Base-by-base conservation (phyloP, 92 coral and sea anemone genomes). In the Epizoanthus rinbou region DNA sequence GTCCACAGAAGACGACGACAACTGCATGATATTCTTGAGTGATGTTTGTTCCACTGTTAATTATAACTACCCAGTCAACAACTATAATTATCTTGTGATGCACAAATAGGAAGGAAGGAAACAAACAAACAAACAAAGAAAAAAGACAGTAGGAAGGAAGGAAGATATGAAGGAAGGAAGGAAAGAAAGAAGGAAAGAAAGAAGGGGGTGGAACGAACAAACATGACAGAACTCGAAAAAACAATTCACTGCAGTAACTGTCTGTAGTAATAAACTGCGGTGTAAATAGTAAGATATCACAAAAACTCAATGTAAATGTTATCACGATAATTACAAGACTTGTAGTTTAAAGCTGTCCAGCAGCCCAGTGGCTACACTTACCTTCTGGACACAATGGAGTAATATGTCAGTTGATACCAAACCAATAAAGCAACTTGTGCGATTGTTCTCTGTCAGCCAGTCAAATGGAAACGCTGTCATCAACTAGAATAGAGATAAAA, bases 371-470 rank as follows among this genome's bases (percentile, higher is more conserved):
- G 54, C 15, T 10, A 37, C 50, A 41, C 82, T 10, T 60, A 78
- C 82, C 82, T 37, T 41, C 22, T 78, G 63, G 11, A 63, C 17
- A 21, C 9, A 25, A 35, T 75, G 53, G 54, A 83, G 23, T 65
- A 81, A 17, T n/a, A 88, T 52, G 68, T 91, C 90, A 63, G 91
- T 89, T 9, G 93, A 58, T 56, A 91, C 28, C 74, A 91, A 68
- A 28, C 91, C 98, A 74, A 91, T 84, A 39, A 93, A 74, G 73
- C 90, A 91, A 33, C 91, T 83, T 41, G 78, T 60, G 62, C 81
- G 95, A 71, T 87, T 89, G 5, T 62, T 74, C 75, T 93, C 91
- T 18, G 86, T 85, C 57, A 93, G 57, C 95, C 98, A 93, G 64
- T 93, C 95, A 56, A 89, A 94, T 6, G 98, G 95, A 13, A 93